A percentile compares a stretch with the other conserved stretches of the same genome.
Evolutionary conservation across 1,140 invertebrate species (phyloP).

Genomic region (Temnothorax curvispinosus): DNA sequence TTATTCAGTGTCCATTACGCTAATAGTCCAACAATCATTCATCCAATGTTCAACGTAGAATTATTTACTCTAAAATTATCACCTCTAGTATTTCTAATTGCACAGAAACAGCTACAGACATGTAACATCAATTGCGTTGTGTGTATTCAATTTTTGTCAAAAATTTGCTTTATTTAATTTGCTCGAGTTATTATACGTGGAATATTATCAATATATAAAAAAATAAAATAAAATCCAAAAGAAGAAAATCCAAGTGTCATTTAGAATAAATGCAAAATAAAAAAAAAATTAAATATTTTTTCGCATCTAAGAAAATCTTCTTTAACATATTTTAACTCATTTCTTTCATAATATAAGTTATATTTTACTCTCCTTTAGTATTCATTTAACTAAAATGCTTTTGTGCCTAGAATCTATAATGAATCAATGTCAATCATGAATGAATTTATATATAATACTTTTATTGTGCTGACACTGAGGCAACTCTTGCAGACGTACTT

Average conservation of each 20-base stretch:
- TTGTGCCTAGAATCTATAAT: background rate
- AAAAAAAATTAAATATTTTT: background rate
- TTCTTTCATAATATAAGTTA: background rate
- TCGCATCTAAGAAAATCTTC: background rate
- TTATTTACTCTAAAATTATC: background rate
- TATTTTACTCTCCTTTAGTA: background rate
- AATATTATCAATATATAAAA: background rate
- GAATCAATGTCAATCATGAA: conserved; percentile 3
- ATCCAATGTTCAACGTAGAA: background rate
- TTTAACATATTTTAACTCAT: background rate
- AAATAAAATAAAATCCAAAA: no score
- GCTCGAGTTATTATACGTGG: background rate
- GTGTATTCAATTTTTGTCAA: background rate
- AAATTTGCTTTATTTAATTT: background rate
- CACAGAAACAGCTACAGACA: background rate
- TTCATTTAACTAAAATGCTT: background rate
- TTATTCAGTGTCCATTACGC: conserved; percentile 21
- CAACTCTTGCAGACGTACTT: background rate
- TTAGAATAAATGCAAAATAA: no score
- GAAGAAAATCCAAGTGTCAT: background rate
- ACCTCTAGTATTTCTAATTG: background rate
- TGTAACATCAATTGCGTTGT: background rate
- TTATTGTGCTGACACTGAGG: background rate
- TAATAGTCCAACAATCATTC: conserved; percentile 34
- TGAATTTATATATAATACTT: conserved; percentile 25